Percentiles rank a stretch among this genome's conserved stretches.
These are phyloP conservation scores for Ophonus ardosiacus DNA, from an alignment of 2,888 invertebrate genomes.

Conservation along the genomic window DNA sequence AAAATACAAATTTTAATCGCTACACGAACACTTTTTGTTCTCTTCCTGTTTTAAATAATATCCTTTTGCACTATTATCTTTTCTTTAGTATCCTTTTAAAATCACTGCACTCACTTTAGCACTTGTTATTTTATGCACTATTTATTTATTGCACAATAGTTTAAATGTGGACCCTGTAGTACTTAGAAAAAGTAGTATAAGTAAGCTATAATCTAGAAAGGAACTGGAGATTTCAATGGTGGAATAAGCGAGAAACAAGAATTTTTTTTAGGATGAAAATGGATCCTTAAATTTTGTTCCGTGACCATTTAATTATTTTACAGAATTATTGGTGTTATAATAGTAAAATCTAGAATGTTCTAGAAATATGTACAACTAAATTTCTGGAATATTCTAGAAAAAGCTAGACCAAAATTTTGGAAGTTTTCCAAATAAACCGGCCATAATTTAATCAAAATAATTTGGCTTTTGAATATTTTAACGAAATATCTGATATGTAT, in stretches of 20 bases:
- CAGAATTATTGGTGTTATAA: too few relatives aligned
- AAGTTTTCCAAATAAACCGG: too few relatives aligned
- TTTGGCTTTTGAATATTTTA: too few relatives aligned
- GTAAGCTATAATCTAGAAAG: neutral
- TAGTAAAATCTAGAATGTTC: too few relatives aligned
- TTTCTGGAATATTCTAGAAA: too few relatives aligned
- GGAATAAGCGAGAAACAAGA: neutral
- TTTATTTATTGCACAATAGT: constrained; percentile 2
- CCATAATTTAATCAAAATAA: too few relatives aligned
- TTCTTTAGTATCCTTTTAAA: constrained; percentile 5
- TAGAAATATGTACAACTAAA: too few relatives aligned
- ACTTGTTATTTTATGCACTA: constrained; percentile 11
- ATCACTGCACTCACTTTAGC: constrained; percentile 4
- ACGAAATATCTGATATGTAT: too few relatives aligned
- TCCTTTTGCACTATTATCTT: neutral
- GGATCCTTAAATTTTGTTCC: neutral
- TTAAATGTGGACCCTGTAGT: neutral
- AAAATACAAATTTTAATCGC: neutral
- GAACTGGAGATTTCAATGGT: neutral
- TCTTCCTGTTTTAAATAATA: neutral
- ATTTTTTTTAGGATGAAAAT: neutral
- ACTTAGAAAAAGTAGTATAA: neutral
- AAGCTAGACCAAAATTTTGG: too few relatives aligned
- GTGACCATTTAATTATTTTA: too few relatives aligned
- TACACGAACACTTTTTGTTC: neutral